Evolutionary conservation across 2,888 invertebrate species (phyloP).

Genomic region (Drosophila tripunctata): DNA sequence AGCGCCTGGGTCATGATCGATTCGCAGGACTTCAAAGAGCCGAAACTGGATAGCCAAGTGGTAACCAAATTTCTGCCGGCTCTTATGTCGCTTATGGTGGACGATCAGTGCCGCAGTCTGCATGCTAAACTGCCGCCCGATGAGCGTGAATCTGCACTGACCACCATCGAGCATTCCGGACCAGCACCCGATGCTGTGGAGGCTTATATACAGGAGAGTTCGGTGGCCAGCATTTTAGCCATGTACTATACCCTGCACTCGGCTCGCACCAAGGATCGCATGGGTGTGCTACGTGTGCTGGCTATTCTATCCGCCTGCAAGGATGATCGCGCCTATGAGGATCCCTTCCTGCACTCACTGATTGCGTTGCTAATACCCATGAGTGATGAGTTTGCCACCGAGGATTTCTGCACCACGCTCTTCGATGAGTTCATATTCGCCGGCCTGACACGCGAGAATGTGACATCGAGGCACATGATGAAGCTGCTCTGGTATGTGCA

Average conservation of each 20-base stretch:
- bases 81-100: conserved; percentile 96
- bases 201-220: conserved; percentile 95
- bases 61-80: conserved; percentile 97
- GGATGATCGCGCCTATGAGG: conserved; percentile 96
- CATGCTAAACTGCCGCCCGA: conserved; percentile 95
- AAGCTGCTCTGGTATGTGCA: conserved; percentile 94
- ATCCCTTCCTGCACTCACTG: conserved; percentile 96
- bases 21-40: conserved; percentile 97
- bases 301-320: conserved; percentile 95
- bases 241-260: conserved; percentile 98
- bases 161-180: conserved; percentile 96
- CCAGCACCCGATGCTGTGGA: conserved; percentile 97
- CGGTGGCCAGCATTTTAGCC: conserved; percentile 95
- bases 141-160: conserved; percentile 96
- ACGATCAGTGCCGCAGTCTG: conserved; percentile 92
- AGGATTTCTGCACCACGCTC: conserved; percentile 97
- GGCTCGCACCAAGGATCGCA: conserved; percentile 91
- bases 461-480: conserved; percentile 92
- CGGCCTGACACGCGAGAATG: conserved; percentile 94
- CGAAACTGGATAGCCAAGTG: conserved; percentile 95
- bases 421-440: conserved; percentile 98
- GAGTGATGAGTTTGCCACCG: conserved; percentile 95
- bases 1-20: conserved; percentile 99
- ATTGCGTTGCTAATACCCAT: conserved; percentile 92
- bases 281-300: conserved; percentile 93